Evolutionary conservation across 1,140 invertebrate species (phyloP).

Genomic region (Drosophila arizonae): DNA sequence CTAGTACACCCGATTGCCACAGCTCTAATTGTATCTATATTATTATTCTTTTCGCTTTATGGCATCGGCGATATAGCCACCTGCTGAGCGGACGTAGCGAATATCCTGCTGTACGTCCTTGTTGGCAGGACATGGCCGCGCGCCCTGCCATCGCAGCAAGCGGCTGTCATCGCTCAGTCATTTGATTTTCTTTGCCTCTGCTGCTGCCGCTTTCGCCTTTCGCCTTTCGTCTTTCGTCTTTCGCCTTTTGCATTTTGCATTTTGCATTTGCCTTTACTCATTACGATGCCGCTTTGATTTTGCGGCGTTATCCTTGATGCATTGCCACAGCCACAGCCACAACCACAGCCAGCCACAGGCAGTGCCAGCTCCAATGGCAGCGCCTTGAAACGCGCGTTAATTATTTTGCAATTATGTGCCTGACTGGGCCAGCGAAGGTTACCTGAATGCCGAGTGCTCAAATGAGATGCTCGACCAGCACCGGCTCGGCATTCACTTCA

Average conservation of each 20-base stretch:
- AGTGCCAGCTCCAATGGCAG: conserved; percentile 2
- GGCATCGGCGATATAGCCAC: conserved; percentile 20
- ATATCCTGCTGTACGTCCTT: conserved; percentile 39
- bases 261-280: conserved; percentile 1
- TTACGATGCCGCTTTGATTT: conserved; percentile 55
- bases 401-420: conserved; percentile 59
- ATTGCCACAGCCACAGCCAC: conserved; percentile 17
- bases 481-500: neutral
- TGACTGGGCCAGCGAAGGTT: conserved; percentile 22
- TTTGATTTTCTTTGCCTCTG: conserved; percentile 44
- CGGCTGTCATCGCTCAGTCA: conserved; percentile 42
- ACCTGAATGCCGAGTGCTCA: neutral
- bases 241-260: no score
- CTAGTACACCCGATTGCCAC: neutral
- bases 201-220: conserved; percentile 15
- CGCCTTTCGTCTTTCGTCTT: neutral
- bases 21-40: neutral
- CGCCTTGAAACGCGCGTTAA: conserved; percentile 47
- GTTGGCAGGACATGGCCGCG: conserved; percentile 4
- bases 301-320: conserved; percentile 49
- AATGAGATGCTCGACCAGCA: conserved; percentile 3
- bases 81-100: conserved; percentile 28
- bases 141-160: conserved; percentile 1
- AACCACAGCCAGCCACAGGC: conserved; percentile 18
- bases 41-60: neutral